These are phyloP conservation scores for Oscheius sp. DNA, from an alignment of 2,888 invertebrate species.

Conservation along the genomic window DNA sequence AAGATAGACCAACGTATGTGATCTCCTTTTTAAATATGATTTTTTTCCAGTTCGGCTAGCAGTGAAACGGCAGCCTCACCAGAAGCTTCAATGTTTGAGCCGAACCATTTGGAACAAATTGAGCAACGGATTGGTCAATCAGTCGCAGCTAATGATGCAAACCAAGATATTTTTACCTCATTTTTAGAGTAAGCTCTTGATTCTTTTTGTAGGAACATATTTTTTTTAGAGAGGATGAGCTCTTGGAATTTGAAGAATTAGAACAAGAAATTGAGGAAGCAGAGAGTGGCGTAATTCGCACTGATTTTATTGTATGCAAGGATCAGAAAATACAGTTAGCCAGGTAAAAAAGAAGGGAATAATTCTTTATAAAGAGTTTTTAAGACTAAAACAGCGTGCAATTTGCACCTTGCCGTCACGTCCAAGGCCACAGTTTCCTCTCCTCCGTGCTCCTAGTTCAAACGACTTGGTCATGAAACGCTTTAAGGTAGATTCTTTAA, in stretches of 20 bases:
- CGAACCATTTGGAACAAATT: conserved; percentile 24
- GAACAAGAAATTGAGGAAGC: conserved; percentile 49
- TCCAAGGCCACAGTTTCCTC: conserved; percentile 36
- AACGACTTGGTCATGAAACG: conserved; percentile 56
- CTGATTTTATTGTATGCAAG: conserved; percentile 41
- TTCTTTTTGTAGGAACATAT: not conserved
- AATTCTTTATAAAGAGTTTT: too few species aligned
- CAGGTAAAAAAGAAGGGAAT: conserved; percentile 36
- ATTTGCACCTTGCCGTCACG: conserved; percentile 29
- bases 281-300: conserved; percentile 44
- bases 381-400: conserved; percentile 34
- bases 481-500: conserved; percentile 37
- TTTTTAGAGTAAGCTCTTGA: conserved; percentile 14
- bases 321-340: conserved; percentile 48
- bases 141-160: not conserved
- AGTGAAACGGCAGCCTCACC: conserved; percentile 1
- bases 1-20: conserved; percentile 12
- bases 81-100: not conserved
- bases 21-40: not conserved
- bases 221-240: conserved; percentile 37
- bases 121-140: conserved; percentile 18
- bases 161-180: conserved; percentile 6
- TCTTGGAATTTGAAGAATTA: conserved; percentile 50
- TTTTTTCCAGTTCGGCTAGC: not conserved
- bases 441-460: conserved; percentile 41